phyloP scores from a whole-genome alignment of 2,113 vertebrate species.

The Monarcha castaneiventris region DNA sequence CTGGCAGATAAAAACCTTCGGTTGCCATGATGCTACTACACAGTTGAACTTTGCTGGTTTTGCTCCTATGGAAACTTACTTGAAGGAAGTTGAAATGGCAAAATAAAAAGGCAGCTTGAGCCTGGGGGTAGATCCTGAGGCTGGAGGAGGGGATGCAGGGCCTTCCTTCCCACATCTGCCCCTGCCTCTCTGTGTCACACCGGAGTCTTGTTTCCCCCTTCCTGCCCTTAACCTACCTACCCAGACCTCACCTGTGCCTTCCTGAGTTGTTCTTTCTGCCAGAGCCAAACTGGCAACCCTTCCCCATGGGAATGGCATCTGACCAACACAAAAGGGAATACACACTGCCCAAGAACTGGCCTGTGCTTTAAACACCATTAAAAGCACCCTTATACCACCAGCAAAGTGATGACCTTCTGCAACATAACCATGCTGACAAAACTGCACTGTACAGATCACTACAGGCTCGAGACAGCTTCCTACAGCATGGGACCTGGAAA shows the following conservation, averaged over 20 bases:
- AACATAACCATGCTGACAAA: neutral
- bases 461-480: neutral
- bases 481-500: neutral
- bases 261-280: neutral
- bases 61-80: neutral
- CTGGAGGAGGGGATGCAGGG: fast-evolving
- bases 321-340: neutral
- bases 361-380: neutral
- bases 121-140: neutral
- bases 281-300: neutral
- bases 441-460: fast-evolving
- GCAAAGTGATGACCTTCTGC: neutral
- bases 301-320: fast-evolving
- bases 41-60: neutral
- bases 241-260: neutral
- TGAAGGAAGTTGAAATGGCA: neutral
- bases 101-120: neutral
- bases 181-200: neutral
- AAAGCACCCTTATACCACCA: neutral
- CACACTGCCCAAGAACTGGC: fast-evolving
- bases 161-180: neutral
- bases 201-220: neutral
- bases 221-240: neutral
- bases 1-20: neutral
- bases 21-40: neutral